phyloP scores from a whole-genome alignment of 1,140 invertebrate genomes.

The Bombus balteatus region DNA sequence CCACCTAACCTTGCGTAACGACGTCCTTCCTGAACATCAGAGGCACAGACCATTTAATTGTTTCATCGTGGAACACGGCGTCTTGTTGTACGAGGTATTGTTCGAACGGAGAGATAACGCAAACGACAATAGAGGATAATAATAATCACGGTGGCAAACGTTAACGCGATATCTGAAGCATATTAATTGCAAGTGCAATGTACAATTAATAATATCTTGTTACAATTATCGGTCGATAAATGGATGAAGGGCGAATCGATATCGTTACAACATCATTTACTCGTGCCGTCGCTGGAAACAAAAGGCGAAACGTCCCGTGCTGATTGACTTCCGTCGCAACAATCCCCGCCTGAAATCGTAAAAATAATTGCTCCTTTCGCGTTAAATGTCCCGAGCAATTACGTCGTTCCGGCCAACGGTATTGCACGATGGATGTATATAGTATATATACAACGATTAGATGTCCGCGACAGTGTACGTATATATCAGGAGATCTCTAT shows the following conservation, averaged over 20 bases:
- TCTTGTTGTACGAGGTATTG: not conserved
- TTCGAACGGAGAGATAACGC: not conserved
- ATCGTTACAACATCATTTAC: constrained; percentile 1
- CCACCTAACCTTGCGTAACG: not conserved
- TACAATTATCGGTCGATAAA: constrained; percentile 17
- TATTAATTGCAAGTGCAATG: constrained; percentile 24
- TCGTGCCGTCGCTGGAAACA: not conserved
- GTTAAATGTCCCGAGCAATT: constrained; percentile 8
- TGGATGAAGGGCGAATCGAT: not conserved
- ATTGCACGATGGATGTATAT: not conserved
- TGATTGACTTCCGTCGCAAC: constrained; percentile 17
- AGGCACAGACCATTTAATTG: not conserved
- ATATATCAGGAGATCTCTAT: not conserved
- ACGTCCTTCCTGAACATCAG: not conserved
- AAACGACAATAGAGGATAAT: not conserved
- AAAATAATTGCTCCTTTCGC: constrained; percentile 15
- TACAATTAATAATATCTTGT: constrained; percentile 41
- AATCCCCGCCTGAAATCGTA: not conserved
- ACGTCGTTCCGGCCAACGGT: not conserved
- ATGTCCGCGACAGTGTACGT: not conserved
- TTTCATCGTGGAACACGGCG: not conserved
- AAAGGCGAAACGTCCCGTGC: not conserved
- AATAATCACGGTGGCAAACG: not conserved
- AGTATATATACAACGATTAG: not conserved
- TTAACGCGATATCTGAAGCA: constrained; percentile 14